Conservation (phyloP, 2,888 invertebrate species). For the Argyresthia goedartella region DNA sequence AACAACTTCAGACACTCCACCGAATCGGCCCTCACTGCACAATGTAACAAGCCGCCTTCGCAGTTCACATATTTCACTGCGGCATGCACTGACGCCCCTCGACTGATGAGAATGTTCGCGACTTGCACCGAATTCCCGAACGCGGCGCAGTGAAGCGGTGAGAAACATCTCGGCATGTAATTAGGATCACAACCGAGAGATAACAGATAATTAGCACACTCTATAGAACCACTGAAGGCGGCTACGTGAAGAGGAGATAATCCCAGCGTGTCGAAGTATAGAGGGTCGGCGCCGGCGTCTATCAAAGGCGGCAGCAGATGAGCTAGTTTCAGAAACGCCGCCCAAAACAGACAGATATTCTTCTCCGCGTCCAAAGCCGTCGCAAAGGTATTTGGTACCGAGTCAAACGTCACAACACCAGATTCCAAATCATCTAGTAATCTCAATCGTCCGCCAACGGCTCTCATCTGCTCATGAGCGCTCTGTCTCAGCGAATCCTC, state of each 20-base stretch:
- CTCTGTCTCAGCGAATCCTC: slow-evolving; percentile 80
- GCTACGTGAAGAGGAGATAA: slow-evolving; percentile 82
- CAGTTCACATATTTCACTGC: slow-evolving; percentile 75
- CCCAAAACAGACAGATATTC: slow-evolving; percentile 80
- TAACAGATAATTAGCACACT: slow-evolving; percentile 78
- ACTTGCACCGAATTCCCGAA: slow-evolving; percentile 89
- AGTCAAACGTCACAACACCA: slow-evolving; percentile 73
- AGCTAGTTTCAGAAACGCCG: slow-evolving; percentile 78
- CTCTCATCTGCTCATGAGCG: slow-evolving; percentile 81
- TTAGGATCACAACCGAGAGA: slow-evolving; percentile 78
- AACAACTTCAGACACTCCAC: slow-evolving; percentile 84
- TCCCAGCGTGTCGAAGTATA: slow-evolving; percentile 80
- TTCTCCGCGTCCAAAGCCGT: slow-evolving; percentile 76
- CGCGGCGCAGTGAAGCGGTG: slow-evolving; percentile 90
- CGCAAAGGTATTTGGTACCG: slow-evolving; percentile 60
- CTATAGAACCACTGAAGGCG: slow-evolving; percentile 82
- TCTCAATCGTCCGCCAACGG: slow-evolving; percentile 75
- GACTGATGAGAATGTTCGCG: slow-evolving; percentile 80
- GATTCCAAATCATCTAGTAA: slow-evolving; percentile 82
- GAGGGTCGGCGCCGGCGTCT: slow-evolving; percentile 77
- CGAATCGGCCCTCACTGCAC: slow-evolving; percentile 87
- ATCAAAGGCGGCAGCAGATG: slow-evolving; percentile 75
- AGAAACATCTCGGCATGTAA: slow-evolving; percentile 78
- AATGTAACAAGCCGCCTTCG: slow-evolving; percentile 85
- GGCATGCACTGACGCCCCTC: slow-evolving; percentile 77